Conservation (phyloP, 2,888 invertebrate genomes). For the Cephus nigrinus region DNA sequence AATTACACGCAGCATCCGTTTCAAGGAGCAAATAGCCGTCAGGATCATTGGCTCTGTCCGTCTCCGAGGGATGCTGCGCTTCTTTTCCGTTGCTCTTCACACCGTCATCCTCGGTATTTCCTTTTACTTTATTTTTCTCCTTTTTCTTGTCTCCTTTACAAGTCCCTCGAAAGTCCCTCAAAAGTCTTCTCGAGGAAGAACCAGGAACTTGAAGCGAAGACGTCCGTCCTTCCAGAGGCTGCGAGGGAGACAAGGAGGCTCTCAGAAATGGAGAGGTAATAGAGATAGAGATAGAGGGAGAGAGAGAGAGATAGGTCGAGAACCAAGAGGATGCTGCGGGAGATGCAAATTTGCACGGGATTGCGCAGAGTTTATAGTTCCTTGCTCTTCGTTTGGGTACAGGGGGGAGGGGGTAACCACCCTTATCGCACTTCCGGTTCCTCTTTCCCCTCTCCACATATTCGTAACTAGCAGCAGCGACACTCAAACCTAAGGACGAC, state of each 20-base stretch:
- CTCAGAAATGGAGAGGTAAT: neutral
- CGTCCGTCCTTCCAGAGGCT: neutral
- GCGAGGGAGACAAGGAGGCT: neutral
- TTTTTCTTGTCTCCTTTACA: neutral
- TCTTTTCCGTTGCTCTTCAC: neutral
- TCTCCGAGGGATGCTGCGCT: neutral
- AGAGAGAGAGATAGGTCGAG: neutral
- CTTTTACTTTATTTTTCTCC: neutral
- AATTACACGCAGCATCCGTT: neutral
- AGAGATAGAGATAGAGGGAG: neutral
- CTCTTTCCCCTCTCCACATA: neutral
- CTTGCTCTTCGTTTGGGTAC: neutral
- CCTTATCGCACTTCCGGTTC: neutral
- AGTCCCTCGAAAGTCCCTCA: neutral
- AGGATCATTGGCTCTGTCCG: too few relatives aligned
- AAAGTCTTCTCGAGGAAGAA: neutral
- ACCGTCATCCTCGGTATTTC: too few relatives aligned
- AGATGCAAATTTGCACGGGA: slow-evolving; percentile 44
- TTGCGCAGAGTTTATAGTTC: slow-evolving; percentile 36
- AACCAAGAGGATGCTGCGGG: slow-evolving; percentile 17
- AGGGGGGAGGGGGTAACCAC: neutral
- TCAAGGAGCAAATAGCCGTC: too few relatives aligned
- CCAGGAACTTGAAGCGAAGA: neutral
- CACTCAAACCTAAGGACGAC: neutral
- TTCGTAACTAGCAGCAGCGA: neutral